Base-by-base conservation (phyloP, 2,113 vertebrate species). In the Zosterops lateralis region DNA sequence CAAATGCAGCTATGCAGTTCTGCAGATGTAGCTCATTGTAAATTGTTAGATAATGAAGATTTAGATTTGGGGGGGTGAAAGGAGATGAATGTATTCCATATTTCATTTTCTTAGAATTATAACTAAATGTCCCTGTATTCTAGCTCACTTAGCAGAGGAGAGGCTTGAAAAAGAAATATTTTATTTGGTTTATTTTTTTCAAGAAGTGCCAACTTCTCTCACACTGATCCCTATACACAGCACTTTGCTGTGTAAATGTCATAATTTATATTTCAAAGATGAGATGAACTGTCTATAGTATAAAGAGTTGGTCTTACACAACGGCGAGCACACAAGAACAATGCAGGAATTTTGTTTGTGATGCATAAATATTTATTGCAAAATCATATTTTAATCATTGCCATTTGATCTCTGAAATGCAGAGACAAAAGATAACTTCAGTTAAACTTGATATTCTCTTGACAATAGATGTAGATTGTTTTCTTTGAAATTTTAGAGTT, bases 21-120 rank as follows among this genome's bases (percentile, higher is more conserved):
- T 87, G 53, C 94, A 95, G 75, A 79, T 92, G 72, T 74, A 90
- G 34, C 11, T 78, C 75, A 79, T 90, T 67, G 56, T 72, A 81
- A 47, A 58, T 66, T 68, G 14, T 40, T 78, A 92, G 56, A 84
- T 87, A 90, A 90, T 62, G 25, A 90, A 73, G 42, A 84, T 76
- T 72, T 78, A 38, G 36, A 13, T 56, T 89, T 72, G 53, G 8
- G 4, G 13, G 26, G 9, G 14, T 40, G 15, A 44, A 29, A 29
- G 14, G 38, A 85, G 31, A 79, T 13, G 36, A 79, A 83, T 70
- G 5, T 75, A 66, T 92, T 76, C 44, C 4, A 6, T 82, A 56
- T 80, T 87, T 92, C 60, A 42, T 82, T 76, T 90, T 81, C 70
- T 38, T 84, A 26, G 2, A 45, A 25, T 77, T 91, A 28, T 38